Evolutionary conservation across 2,113 vertebrate genomes (phyloP), one percentile per base, ranked within the genome.

Genomic region (Notothenia coriiceps): DNA sequence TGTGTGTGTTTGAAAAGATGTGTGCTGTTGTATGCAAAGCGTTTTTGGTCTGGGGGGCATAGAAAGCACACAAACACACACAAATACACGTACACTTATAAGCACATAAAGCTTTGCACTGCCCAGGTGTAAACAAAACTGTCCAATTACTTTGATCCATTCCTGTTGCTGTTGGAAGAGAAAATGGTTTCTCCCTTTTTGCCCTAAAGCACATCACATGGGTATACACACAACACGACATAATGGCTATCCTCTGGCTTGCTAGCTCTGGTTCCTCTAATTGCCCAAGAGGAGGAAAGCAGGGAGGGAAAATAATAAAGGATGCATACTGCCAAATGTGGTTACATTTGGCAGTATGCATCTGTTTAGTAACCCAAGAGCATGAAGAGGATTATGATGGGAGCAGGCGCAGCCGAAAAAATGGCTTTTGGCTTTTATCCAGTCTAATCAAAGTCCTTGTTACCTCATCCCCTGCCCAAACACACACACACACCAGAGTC

Each of bases 71-170:
- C 55, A 65, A 50, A 22, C 46, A 49, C 62, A 69, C 43, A 74
- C 51, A 63, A 12, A 33, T 18, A 65, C 33, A 51, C 55, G 54
- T 14, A 56, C 61, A 14, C 33, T 2, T 20, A 35, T 7, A 51
- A 59, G 20, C 60, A 52, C 57, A 70, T 67, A 56, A 25, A 33
- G 74, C 78, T 82, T 73, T 66, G 20, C 59, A 75, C 51, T 68
- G 50, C 50, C 71, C 51, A 80, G 80, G 86, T 78, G 79, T 80
- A 78, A 88, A 67, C 77, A 74, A 80, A 85, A 85, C 74, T 83
- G 86, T 85, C 91, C 88, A 87, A 89, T 92, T 89, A 89, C 82
- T 82, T 82, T 87, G 86, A 91, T 84, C 77, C 84, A 79, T 83
- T 79, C 68, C 65, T 82, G 82, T 76, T 89, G 57, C 72, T 74